A percentile compares a stretch with the other conserved stretches of the same genome.
Conservation (phyloP, 2,113 vertebrate species). For the Harpagus bidentatus region DNA sequence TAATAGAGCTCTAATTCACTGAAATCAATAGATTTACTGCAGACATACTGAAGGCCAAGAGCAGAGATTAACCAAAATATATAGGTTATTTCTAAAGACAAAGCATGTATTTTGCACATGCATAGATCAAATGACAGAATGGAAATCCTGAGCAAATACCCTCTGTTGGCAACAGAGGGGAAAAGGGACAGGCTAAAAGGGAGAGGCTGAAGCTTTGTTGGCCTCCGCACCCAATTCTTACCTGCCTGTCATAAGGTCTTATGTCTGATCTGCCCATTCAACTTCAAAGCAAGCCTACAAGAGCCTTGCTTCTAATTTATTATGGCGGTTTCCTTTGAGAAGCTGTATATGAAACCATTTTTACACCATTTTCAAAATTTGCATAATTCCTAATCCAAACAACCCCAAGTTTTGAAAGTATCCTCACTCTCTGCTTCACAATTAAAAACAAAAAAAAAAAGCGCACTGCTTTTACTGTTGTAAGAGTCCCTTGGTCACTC, state of each 20-base stretch:
- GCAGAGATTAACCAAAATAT: background rate
- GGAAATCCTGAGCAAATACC: background rate
- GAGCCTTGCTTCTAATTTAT: background rate
- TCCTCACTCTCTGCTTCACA: background rate
- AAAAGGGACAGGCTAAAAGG: background rate
- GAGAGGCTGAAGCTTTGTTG: background rate
- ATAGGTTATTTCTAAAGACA: background rate
- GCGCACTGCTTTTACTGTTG: background rate
- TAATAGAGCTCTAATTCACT: background rate
- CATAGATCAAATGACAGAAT: background rate
- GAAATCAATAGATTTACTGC: background rate
- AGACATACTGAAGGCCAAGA: background rate
- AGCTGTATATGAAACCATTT: background rate
- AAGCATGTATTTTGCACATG: background rate
- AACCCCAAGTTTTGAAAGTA: background rate
- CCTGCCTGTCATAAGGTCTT: background rate
- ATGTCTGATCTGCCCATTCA: background rate
- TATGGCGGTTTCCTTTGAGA: background rate
- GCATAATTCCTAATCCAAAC: background rate
- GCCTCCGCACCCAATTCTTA: background rate
- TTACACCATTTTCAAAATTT: background rate
- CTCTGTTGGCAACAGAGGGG: background rate
- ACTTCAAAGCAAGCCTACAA: background rate
- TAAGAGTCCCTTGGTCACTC: background rate
- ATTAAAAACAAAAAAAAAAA: background rate